Evolutionary conservation across 2,113 vertebrate species (phyloP), one percentile per base, ranked within the genome.

Genomic region (Sporophila hypoxantha): DNA sequence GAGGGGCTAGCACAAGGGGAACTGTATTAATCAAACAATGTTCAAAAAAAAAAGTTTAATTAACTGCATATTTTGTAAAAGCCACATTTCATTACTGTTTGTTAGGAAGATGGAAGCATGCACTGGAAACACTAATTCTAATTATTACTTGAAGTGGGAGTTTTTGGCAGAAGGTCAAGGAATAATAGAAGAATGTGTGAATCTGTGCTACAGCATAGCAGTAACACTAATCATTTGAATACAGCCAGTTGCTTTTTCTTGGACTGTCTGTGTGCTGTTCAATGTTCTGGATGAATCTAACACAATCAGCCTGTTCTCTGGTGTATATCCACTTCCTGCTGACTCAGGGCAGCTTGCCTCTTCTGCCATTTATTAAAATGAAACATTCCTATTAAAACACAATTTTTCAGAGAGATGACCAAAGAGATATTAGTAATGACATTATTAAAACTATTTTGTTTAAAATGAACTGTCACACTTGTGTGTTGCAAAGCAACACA

Each of bases 121-220:
- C 92, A 96, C 94, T 97, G 97, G 96, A 97, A 97, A 97, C 96
- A 96, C 96, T 97, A 97, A 97, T 97, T 97, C 97, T 97, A 97
- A 97, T 98, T 98, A 98, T 97, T 97, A 96, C 96, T 96, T 96
- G 96, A 97, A 97, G 97, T 97, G 94, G 97, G 97, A 97, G 97
- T 94, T 97, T 97, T 97, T 97, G 98, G 96, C 97, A 96, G 94
- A 92, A 96, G 97, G 97, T 97, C 97, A 97, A 96, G 90, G 97
- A 98, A 97, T 97, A 97, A 98, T 96, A 97, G 96, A 96, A 97
- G 96, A 98, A 97, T 95, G 96, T 97, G 97, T 97, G 97, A 97
- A 97, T 97, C 94, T 97, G 95, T 93, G 95, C 94, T 95, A 90
- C 86, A 90, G 95, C 89, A 91, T 93, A 92, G 96, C 96, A 95